Base-by-base conservation (phyloP, 2,113 vertebrate species). In the Xyliphius kryptos region DNA sequence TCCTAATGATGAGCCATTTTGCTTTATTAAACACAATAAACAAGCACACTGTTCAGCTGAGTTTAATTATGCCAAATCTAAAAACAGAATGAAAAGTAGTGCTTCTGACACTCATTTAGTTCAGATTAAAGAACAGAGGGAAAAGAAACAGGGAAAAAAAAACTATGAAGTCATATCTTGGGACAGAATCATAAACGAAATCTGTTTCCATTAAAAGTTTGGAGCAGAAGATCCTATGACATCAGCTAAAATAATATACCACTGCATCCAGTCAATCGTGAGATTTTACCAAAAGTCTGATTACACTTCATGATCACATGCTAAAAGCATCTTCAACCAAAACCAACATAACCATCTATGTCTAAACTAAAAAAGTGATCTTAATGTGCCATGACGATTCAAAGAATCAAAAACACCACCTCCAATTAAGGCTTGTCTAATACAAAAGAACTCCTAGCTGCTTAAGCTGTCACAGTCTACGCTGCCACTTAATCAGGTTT, bases 141-240 rank as follows among this genome's bases (percentile, higher is more conserved):
- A 32, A 32, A 32, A 32, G 26, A 32, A 32, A 32, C 26, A 32
- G 16, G 43, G 20, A 47, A 5, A 13, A 44, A 22, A 22, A 22
- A n/a, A 13, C 41, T 47, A 36, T 59, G 56, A 67, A 37, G 48
- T 59, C 56, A 46, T 46, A 46, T 51, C 37, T 67, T 53, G 26
- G 38, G 20, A 43, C 47, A 44, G 64, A 67, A 13, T 48, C 36
- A 21, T 40, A 59, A 46, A 43, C 14, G 8, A 37, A 53, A 53
- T 67, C 56, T 47, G 56, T 37, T 59, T 67, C 19, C 49, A 37
- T 47, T 52, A 44, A 37, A 67, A 21, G 2, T 6, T 37, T 60
- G 55, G 56, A 53, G 2, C 36, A 49, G 53, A 4, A n/a, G 21
- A 63, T 19, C 32, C 40, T 9, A 16, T 52, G 56, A 50, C 48